Percentiles rank a stretch among this genome's conserved stretches.
Conservation (phyloP, 2,888 invertebrate species). For the Tetropium fuscum region DNA sequence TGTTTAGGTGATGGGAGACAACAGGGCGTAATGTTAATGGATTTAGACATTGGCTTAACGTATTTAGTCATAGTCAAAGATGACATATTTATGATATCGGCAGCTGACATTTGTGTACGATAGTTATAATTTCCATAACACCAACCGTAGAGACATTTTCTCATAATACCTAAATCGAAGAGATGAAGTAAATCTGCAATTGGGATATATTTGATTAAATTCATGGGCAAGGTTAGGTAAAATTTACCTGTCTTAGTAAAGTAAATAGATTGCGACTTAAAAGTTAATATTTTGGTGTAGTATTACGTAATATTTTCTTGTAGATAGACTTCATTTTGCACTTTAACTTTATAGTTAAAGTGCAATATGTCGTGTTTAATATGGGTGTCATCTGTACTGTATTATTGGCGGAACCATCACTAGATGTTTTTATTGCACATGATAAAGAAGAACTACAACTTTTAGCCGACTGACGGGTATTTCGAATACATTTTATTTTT, state of each 20-base stretch:
- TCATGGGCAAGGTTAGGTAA: too few species aligned
- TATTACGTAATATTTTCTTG: too few species aligned
- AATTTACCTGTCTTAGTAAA: too few species aligned
- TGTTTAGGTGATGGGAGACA: too few species aligned
- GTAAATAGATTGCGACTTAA: too few species aligned
- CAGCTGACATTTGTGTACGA: constrained; percentile 19
- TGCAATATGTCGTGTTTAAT: not conserved
- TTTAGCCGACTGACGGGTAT: not conserved
- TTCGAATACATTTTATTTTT: not conserved
- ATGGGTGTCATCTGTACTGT: not conserved
- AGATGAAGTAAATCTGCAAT: constrained; percentile 45
- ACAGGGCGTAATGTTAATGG: too few species aligned
- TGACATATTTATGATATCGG: constrained; percentile 17
- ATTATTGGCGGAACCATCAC: not conserved
- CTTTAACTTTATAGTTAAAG: too few species aligned
- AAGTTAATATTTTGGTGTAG: too few species aligned
- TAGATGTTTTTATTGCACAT: not conserved
- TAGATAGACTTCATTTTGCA: too few species aligned
- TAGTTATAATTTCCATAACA: constrained; percentile 27
- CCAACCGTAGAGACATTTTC: constrained; percentile 35
- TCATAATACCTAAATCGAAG: constrained; percentile 42
- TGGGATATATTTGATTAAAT: constrained; percentile 46
- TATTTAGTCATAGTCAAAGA: too few species aligned
- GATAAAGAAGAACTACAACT: not conserved
- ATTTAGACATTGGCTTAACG: too few species aligned